phyloP scores from a whole-genome alignment of 2,797 vertebrate genomes.

The Pangasius sanitwongsei region DNA sequence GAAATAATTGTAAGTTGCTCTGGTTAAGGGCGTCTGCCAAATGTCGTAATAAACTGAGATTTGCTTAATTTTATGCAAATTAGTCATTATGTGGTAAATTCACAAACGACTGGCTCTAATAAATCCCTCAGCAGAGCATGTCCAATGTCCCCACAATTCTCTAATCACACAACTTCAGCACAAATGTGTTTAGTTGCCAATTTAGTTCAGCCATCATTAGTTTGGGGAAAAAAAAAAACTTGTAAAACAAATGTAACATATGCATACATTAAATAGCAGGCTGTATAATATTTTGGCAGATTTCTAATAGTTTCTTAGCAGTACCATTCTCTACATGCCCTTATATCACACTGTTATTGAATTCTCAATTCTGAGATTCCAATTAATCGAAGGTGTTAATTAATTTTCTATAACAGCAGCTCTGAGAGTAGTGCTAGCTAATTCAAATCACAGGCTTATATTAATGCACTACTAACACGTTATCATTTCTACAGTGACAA shows the following conservation, averaged over 20 bases:
- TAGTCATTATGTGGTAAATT: neutral
- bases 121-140: neutral
- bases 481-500: neutral
- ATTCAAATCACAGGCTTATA: neutral
- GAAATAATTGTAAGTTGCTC: too few relatives aligned
- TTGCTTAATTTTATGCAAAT: neutral
- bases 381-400: neutral
- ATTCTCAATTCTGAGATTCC: neutral
- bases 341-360: neutral
- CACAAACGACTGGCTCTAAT: conserved; percentile 5
- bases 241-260: neutral
- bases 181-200: neutral
- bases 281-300: neutral
- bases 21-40: too few relatives aligned
- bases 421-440: neutral
- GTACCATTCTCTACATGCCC: neutral
- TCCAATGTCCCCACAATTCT: neutral
- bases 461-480: neutral
- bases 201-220: neutral
- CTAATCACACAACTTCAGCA: neutral
- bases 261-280: neutral
- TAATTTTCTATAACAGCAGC: neutral
- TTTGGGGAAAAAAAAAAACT: neutral
- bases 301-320: neutral
- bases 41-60: neutral